Evolutionary conservation across 1,140 invertebrate species (phyloP).

Genomic region (Drosophila kanapiae): DNA sequence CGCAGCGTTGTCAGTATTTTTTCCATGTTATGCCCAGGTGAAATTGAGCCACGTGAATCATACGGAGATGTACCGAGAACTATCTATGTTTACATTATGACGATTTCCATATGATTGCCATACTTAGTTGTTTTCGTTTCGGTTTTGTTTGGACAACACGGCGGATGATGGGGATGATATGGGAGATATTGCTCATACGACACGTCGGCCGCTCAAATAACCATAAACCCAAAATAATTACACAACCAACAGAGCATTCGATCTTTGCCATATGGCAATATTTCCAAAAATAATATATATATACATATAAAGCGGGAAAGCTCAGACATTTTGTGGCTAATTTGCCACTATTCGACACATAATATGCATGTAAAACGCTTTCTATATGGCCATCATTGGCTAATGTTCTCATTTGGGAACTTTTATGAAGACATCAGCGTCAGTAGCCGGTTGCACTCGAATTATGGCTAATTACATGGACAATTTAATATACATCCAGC

Average conservation of each 20-base stretch:
- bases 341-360: slow-evolving; percentile 34
- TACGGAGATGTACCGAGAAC: slow-evolving; percentile 29
- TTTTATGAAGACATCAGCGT: slow-evolving; percentile 62
- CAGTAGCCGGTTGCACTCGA: slow-evolving; percentile 36
- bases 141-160: slow-evolving; percentile 27
- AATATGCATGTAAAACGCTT: slow-evolving; percentile 41
- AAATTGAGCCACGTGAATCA: slow-evolving; percentile 51
- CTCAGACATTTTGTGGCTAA: slow-evolving; percentile 19
- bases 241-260: slow-evolving; percentile 16
- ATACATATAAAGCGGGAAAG: slow-evolving; percentile 6
- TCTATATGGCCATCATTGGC: slow-evolving; percentile 38
- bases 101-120: slow-evolving; percentile 14
- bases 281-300: slow-evolving; percentile 16
- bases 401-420: slow-evolving; percentile 54
- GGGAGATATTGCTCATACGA: slow-evolving; percentile 41
- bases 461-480: slow-evolving; percentile 72
- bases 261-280: slow-evolving; percentile 36
- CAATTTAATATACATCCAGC: slow-evolving; percentile 63
- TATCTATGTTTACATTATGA: slow-evolving; percentile 33
- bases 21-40: slow-evolving; percentile 8
- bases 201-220: slow-evolving; percentile 37
- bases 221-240: slow-evolving; percentile 39
- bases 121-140: slow-evolving; percentile 3
- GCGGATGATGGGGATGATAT: slow-evolving; percentile 21
- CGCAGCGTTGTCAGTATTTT: slow-evolving; percentile 32